Evolutionary conservation across 1,140 invertebrate species (phyloP).

Genomic region (Aleiodes sp.): DNA sequence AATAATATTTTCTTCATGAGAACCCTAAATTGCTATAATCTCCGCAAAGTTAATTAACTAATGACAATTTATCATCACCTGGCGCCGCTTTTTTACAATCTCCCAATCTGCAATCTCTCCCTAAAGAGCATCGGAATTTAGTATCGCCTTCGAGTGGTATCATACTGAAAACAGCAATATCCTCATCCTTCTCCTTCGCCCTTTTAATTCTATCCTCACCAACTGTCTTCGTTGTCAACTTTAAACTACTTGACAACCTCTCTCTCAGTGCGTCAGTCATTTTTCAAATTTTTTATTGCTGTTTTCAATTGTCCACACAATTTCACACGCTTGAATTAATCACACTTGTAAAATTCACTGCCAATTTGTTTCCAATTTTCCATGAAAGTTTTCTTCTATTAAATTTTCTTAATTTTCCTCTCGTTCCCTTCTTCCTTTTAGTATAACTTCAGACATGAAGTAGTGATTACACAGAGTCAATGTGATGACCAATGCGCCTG

Average conservation of each 20-base stretch:
- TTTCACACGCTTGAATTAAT: too few relatives aligned
- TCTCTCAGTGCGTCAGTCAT: constrained; percentile 82
- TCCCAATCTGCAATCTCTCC: constrained; percentile 77
- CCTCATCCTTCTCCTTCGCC: constrained; percentile 83
- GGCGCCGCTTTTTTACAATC: constrained; percentile 78
- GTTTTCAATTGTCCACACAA: background rate
- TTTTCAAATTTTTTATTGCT: constrained; percentile 43
- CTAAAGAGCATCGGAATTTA: constrained; percentile 80
- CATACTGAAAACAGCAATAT: constrained; percentile 85
- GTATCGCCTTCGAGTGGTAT: constrained; percentile 76
- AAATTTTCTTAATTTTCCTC: background rate
- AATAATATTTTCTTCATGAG: background rate
- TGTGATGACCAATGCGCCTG: constrained; percentile 30
- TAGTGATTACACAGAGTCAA: constrained; percentile 33
- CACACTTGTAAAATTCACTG: constrained; percentile 5
- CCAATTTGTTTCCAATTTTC: background rate
- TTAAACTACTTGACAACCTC: constrained; percentile 76
- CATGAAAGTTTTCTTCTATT: background rate
- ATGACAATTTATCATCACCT: constrained; percentile 69
- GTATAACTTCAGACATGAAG: constrained; percentile 11
- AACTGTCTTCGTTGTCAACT: constrained; percentile 75
- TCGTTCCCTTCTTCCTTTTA: background rate
- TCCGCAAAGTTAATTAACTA: too few relatives aligned
- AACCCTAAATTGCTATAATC: background rate
- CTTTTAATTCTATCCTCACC: constrained; percentile 64